Percentiles rank a stretch among this genome's conserved stretches.
These are phyloP conservation scores for Etheostoma nigrum DNA, from an alignment of 2,797 vertebrate genomes.

Conservation along the genomic window DNA sequence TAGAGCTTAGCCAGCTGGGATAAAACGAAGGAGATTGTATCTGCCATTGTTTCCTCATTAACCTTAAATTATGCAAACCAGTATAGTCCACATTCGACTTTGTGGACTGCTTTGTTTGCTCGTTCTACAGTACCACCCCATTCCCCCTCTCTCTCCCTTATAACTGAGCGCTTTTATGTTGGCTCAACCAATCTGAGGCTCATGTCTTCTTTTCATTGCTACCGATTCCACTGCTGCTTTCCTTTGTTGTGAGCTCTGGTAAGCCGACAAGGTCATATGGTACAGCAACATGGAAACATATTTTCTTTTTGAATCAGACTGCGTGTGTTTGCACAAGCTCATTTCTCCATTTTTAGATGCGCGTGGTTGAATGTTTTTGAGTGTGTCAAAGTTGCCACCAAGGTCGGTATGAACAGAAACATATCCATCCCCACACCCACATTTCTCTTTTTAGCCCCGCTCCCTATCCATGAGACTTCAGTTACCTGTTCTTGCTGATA, in stretches of 20 bases:
- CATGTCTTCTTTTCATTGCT: constrained; percentile 66
- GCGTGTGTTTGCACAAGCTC: constrained; percentile 27
- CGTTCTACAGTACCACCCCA: background rate
- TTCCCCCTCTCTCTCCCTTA: background rate
- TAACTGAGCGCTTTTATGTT: constrained; percentile 65
- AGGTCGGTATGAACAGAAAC: constrained; percentile 50
- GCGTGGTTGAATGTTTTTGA: constrained; percentile 15
- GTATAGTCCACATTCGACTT: constrained; percentile 69
- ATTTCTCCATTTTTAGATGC: constrained; percentile 22
- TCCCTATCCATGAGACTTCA: constrained; percentile 16
- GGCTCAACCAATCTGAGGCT: constrained; percentile 70
- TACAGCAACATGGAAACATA: constrained; percentile 44
- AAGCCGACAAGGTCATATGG: constrained; percentile 57
- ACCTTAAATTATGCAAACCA: constrained; percentile 86
- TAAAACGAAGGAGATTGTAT: constrained; percentile 70
- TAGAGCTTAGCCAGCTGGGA: constrained; percentile 49
- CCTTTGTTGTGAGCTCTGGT: constrained; percentile 75
- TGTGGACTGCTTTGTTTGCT: constrained; percentile 55
- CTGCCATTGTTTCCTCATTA: constrained; percentile 82
- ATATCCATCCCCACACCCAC: constrained; percentile 11
- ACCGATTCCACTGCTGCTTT: constrained; percentile 46
- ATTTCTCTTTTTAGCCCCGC: background rate
- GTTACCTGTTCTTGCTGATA: constrained; percentile 47
- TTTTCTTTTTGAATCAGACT: constrained; percentile 33
- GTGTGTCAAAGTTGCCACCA: constrained; percentile 33